Evolutionary conservation across 2,113 vertebrate species (phyloP), one percentile per base, ranked within the genome.

Genomic region (Lagopus leucura): DNA sequence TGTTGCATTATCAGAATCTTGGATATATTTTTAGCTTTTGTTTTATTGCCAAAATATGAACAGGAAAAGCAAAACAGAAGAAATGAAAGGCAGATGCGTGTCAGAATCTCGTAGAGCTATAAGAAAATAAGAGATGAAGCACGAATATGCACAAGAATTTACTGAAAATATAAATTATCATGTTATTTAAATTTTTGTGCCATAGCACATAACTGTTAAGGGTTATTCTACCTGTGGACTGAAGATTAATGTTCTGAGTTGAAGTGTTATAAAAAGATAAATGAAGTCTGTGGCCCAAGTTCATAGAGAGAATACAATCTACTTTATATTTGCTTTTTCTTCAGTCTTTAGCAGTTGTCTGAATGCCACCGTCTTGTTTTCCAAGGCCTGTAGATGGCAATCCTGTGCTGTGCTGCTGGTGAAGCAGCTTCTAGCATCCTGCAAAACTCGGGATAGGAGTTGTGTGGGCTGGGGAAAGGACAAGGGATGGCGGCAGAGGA

Each of bases 331-430:
- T 70, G 1, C 28, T 89, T 91, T 91, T 77, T 34, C 40, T 20
- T 8, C 9, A 8, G 0, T 71, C 30, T 70, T 4, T n/a, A 10
- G 25, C 28, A 19, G n/a, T 12, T 47, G 61, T 10, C 13, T 19
- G 32, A 18, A 40, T 20, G 32, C 50, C 54, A 16, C 3, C 5
- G 67, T 45, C 54, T 40, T 27, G 27, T 13, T 25, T 34, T 11
- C 42, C 40, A 24, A 58, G 24, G 77, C 75, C 98, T 93, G 96
- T 78, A 97, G 98, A 89, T 96, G 98, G 98, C 96, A 97, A 90
- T 95, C 86, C 96, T 94, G 97, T 2, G 64, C 97, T 63, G 74
- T n/a, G 4, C 17, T 57, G 8, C 17, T 70, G 24, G 22, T 19
- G 77, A 6, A 8, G 25, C 28, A 1, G 3, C 11, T 74, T 69